Percentiles rank a stretch among this genome's conserved stretches.
These are phyloP conservation scores for Scaptodrosophila latifasciaeformis DNA, from an alignment of 2,888 invertebrate species.

Conservation along the genomic window DNA sequence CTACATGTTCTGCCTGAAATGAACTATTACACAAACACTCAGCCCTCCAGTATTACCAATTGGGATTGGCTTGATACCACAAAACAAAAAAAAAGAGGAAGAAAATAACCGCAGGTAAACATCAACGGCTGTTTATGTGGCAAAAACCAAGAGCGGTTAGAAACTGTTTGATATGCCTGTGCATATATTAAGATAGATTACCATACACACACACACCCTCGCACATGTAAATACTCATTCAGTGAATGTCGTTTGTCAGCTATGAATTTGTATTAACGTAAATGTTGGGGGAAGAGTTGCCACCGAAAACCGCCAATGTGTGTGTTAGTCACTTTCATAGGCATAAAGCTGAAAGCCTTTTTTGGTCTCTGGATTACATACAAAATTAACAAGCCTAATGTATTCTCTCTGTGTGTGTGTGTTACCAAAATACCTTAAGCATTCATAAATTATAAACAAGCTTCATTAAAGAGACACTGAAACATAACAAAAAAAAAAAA, in stretches of 20 bases:
- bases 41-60: no score
- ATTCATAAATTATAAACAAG: conserved; percentile 59
- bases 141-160: background rate
- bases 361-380: conserved; percentile 30
- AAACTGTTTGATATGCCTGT: conserved; percentile 20
- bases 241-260: conserved; percentile 30
- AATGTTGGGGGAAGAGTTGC: no score
- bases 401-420: conserved; percentile 15
- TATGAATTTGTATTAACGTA: conserved; percentile 58
- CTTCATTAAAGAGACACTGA: conserved; percentile 38
- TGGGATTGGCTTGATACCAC: no score
- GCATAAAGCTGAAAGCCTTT: background rate
- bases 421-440: conserved; percentile 3
- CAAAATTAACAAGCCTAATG: conserved; percentile 56
- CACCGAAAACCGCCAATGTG: background rate
- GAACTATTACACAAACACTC: no score
- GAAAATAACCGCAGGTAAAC: background rate
- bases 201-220: conserved; percentile 27
- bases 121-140: conserved; percentile 3
- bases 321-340: background rate
- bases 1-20: background rate
- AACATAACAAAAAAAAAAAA: no score
- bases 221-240: conserved; percentile 2
- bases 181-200: conserved; percentile 68
- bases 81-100: background rate